A percentile compares a stretch with the other conserved stretches of the same genome.
Evolutionary conservation across 2,113 vertebrate species (phyloP).

Genomic region (Hippopotamus amphibius): DNA sequence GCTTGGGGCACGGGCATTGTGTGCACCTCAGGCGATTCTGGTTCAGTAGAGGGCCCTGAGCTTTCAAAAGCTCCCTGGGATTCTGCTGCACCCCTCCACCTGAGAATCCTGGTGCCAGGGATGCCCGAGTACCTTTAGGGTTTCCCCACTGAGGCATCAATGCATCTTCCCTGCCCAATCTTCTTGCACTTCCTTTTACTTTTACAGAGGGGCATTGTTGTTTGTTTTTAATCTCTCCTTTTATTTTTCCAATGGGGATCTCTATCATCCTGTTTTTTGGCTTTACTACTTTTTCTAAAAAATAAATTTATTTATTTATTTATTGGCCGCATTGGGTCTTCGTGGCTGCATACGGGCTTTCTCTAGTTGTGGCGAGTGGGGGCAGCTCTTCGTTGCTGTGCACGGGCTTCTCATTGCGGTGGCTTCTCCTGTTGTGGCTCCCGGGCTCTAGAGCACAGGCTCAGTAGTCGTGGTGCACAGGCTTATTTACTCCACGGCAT

Average conservation of each 20-base stretch:
- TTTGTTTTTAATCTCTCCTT: constrained; percentile 1
- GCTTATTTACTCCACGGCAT: too few relatives aligned
- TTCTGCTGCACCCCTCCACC: not conserved
- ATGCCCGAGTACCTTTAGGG: too few relatives aligned
- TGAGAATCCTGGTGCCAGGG: not conserved
- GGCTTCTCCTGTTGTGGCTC: too few relatives aligned
- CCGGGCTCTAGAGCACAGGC: too few relatives aligned
- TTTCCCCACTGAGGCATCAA: accelerated
- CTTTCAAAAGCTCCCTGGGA: not conserved
- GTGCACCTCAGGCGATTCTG: not conserved
- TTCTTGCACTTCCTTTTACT: not conserved
- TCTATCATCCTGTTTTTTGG: not conserved
- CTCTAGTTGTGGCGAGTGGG: too few relatives aligned
- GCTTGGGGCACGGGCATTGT: not conserved
- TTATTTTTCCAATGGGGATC: not conserved
- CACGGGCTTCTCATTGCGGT: too few relatives aligned
- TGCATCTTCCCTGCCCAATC: not conserved
- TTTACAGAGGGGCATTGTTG: not conserved
- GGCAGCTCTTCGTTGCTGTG: too few relatives aligned
- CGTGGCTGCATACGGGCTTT: too few relatives aligned
- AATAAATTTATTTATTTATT: too few relatives aligned
- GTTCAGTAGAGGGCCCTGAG: not conserved
- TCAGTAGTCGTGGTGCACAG: too few relatives aligned
- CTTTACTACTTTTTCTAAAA: not conserved
- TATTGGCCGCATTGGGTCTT: too few relatives aligned